Evolutionary conservation across 37 sponge, comb jelly and placozoan genomes (phyloP), one percentile per base, ranked within the genome.

Genomic region (Mnemiopsis leidyi): DNA sequence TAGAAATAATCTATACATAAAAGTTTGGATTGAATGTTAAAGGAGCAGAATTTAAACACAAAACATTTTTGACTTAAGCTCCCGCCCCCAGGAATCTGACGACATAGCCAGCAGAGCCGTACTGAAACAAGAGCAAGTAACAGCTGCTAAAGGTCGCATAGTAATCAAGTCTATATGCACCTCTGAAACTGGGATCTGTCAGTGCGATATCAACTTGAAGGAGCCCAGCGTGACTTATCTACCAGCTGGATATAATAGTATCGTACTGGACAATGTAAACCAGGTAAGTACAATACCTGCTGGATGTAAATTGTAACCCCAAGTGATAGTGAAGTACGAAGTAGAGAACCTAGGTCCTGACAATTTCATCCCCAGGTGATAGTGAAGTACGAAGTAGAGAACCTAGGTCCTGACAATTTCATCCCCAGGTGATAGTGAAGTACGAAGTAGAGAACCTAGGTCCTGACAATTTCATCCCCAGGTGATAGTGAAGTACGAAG

Each of bases 191-290:
- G 90, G 90, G 1, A 85, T 85, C 2, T 85, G 90, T 39, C 32
- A 85, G 35, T 85, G 90, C 39, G 90, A 85, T 26, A 39, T 85
- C 23, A 18, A 7, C 0, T 61, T 85, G 36, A 85, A 40, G 40
- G 29, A 28, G 18, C 90, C 90, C 61, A 28, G 38, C 25, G 90
- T 85, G 29, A 85, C 21, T 35, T 85, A 85, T 37, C 36, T 40
- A 35, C 90, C 90, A 1, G 90, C 25, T 23, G 90, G 90, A 21
- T 85, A 85, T 61, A 28, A 85, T 38, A 85, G 90, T 85, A 85
- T 85, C 39, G 90, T 85, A 25, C 61, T 85, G 61, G 90, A 85
- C 25, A 85, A 85, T 25, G 90, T 85, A 7, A 85, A 85, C 61
- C 90, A 85, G 90, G 90, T 85, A 3, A 40, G n/a, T n/a, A n/a